Base-by-base conservation (phyloP, 2,113 vertebrate species). In the Hippoglossus stenolepis region DNA sequence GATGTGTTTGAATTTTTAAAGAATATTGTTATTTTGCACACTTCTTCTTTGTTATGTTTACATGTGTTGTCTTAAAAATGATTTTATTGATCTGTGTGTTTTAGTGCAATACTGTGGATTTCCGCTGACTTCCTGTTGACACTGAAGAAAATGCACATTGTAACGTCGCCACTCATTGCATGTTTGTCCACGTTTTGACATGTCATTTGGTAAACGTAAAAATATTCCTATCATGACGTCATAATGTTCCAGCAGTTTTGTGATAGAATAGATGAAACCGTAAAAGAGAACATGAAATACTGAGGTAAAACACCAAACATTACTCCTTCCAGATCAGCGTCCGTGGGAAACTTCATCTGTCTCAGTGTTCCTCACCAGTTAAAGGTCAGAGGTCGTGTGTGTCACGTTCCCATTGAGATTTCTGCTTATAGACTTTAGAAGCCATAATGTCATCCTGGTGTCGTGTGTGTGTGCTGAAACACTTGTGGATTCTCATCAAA, bases 351-450 rank as follows among this genome's bases (percentile, higher is more conserved):
- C 69, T 66, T 77, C 28, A 61, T 77, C 28, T 35, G 62, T 85
- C 72, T 77, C 59, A 2, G 74, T 63, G 66, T 73, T 59, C 56
- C 61, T 69, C 77, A 21, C 70, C 67, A 40, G 69, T 53, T 54
- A 26, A 45, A 77, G 82, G 81, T 85, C 78, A 88, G 24, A 18
- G 82, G 66, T 81, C 65, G 14, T 26, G 57, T 26, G 57, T 35
- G 62, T 73, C 58, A 20, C 73, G 58, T 59, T 72, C 71, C 61
- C 53, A 51, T 63, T 17, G 53, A 64, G 62, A 79, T 77, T 49
- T 76, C 79, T 77, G 80, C 84, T 87, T 84, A 74, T 89, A 89
- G 85, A 89, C 82, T 59, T 26, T 88, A 89, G 80, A 90, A 80
- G 79, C 90, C 81, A 91, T 91, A 86, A 69, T 66, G 82, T 91